phyloP scores from a whole-genome alignment of 2,888 invertebrate genomes.

The Himalopsyche anomala region DNA sequence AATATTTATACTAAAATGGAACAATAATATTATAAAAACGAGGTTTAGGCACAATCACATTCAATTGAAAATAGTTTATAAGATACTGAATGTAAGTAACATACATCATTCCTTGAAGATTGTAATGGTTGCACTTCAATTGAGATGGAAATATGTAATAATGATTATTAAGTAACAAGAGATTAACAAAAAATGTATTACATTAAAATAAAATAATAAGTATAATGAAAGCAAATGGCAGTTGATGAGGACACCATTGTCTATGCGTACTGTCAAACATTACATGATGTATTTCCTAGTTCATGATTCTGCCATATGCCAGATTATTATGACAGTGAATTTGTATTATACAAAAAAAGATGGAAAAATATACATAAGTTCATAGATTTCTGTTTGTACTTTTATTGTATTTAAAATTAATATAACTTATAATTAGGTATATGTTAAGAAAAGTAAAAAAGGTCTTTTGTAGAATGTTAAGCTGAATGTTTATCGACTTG shows the following conservation, averaged over 20 bases:
- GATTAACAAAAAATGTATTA: background rate
- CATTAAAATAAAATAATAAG: too few species aligned
- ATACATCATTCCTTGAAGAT: background rate
- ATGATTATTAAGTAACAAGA: constrained; percentile 7
- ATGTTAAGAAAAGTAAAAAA: too few species aligned
- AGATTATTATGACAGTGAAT: too few species aligned
- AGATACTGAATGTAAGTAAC: constrained; percentile 6
- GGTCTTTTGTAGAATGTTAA: too few species aligned
- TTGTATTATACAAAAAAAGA: too few species aligned
- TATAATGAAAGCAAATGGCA: background rate
- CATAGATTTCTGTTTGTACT: too few species aligned
- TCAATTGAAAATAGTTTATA: background rate
- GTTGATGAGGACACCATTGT: background rate
- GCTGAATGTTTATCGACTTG: too few species aligned
- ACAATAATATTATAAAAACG: constrained; percentile 24
- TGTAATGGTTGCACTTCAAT: background rate
- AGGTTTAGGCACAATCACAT: constrained; percentile 26
- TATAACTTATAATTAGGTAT: too few species aligned
- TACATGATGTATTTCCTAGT: background rate
- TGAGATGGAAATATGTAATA: background rate
- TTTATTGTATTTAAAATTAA: too few species aligned
- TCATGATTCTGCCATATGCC: background rate
- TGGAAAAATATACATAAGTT: too few species aligned
- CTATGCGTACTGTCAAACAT: background rate
- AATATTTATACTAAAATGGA: constrained; percentile 24